Percentiles rank a stretch among this genome's conserved stretches.
These are phyloP conservation scores for Octodonta nipae DNA, from an alignment of 2,888 invertebrate genomes.

Conservation along the genomic window DNA sequence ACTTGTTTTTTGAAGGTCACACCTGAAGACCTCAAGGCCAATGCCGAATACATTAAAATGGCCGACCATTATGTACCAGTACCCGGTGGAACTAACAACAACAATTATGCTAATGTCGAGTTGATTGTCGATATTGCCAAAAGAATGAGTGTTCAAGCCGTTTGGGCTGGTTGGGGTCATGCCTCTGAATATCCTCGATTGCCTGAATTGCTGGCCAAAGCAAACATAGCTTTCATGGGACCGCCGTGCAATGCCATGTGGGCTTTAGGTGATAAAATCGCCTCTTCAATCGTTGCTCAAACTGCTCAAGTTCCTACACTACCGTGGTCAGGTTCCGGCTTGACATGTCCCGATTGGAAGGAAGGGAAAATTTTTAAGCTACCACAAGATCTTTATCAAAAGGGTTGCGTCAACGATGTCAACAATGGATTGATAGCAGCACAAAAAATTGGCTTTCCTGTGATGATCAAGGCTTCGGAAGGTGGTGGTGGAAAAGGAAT, in stretches of 20 bases:
- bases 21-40: slow-evolving; percentile 91
- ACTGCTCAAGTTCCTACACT: slow-evolving; percentile 94
- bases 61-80: slow-evolving; percentile 98
- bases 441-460: slow-evolving; percentile 86
- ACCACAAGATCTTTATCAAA: slow-evolving; percentile 78
- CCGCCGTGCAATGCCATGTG: slow-evolving; percentile 96
- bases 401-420: slow-evolving; percentile 73
- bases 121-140: slow-evolving; percentile 91
- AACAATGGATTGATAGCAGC: slow-evolving; percentile 81
- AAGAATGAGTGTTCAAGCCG: slow-evolving; percentile 68
- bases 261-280: slow-evolving; percentile 99
- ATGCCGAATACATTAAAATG: slow-evolving; percentile 96
- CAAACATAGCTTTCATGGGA: slow-evolving; percentile 88
- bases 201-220: slow-evolving; percentile 82
- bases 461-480: slow-evolving; percentile 99
- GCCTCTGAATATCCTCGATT: slow-evolving; percentile 98
- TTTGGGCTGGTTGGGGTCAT: slow-evolving; percentile 99
- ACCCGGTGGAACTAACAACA: slow-evolving; percentile 95
- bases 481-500: slow-evolving; percentile 99
- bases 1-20: too few relatives aligned
- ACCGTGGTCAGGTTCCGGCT: slow-evolving; percentile 87
- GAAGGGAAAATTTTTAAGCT: slow-evolving; percentile 81
- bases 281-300: slow-evolving; percentile 97
- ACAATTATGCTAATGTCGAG: slow-evolving; percentile 98
- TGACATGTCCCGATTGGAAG: slow-evolving; percentile 72